Conservation (phyloP, 92 coral and sea anemone genomes). For the Palythoa heliodiscus region DNA sequence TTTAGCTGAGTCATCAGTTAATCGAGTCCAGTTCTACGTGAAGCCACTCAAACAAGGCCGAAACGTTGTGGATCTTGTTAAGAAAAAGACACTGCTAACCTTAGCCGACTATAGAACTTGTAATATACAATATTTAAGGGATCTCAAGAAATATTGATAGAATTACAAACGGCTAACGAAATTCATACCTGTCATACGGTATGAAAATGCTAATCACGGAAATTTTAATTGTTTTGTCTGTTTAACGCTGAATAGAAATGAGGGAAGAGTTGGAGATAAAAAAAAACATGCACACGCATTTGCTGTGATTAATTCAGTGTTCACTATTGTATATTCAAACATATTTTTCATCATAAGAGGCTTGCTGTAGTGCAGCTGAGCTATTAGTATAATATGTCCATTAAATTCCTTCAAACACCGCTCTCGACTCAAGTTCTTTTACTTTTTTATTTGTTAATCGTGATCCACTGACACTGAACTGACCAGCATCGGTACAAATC, state of each 20-base stretch:
- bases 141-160: not conserved
- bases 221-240: not conserved
- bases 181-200: not conserved
- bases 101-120: not conserved
- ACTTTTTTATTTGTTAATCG: not conserved
- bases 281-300: no score
- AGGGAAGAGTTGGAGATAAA: not conserved
- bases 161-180: not conserved
- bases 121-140: not conserved
- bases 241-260: not conserved
- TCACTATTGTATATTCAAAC: not conserved
- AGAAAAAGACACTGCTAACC: not conserved
- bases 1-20: conserved; percentile 19
- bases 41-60: not conserved
- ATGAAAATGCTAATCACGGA: not conserved
- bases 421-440: not conserved
- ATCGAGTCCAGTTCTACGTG: not conserved
- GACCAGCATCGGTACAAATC: not conserved
- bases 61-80: not conserved
- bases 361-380: not conserved
- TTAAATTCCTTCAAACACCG: not conserved
- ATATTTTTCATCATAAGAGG: not conserved
- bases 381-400: not conserved
- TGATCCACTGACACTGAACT: not conserved
- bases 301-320: not conserved